phyloP scores from a whole-genome alignment of 2,888 invertebrate species.

The Drosophila lutescens region DNA sequence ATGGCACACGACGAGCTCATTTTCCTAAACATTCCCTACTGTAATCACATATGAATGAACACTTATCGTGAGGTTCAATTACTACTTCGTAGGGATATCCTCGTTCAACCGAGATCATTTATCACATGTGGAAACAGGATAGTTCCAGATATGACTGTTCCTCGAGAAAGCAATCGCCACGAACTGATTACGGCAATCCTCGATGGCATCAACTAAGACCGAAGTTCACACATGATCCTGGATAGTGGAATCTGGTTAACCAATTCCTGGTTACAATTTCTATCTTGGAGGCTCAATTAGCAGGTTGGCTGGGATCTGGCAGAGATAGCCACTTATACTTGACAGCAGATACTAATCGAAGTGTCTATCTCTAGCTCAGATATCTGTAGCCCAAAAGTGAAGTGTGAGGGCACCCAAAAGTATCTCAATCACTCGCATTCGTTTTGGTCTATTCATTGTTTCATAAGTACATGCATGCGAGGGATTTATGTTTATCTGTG shows the following conservation, averaged over 20 bases:
- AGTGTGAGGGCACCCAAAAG: slow-evolving; percentile 23
- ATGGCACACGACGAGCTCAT: slow-evolving; percentile 3
- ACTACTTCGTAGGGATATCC: not conserved
- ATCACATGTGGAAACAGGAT: slow-evolving; percentile 37
- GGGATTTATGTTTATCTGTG: slow-evolving; percentile 54
- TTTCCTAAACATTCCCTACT: not conserved
- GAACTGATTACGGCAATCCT: slow-evolving; percentile 18
- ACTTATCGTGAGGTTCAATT: slow-evolving; percentile 23
- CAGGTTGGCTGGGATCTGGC: slow-evolving; percentile 21
- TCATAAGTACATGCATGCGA: slow-evolving; percentile 14
- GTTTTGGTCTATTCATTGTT: slow-evolving; percentile 23
- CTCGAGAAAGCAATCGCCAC: slow-evolving; percentile 25
- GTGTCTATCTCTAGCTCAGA: slow-evolving; percentile 29
- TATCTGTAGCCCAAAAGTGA: slow-evolving; percentile 1
- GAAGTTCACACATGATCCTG: slow-evolving; percentile 57
- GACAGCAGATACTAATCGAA: slow-evolving; percentile 49
- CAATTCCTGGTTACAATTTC: slow-evolving; percentile 52
- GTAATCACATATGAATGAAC: slow-evolving; percentile 26
- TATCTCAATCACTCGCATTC: slow-evolving; percentile 26
- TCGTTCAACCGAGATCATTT: slow-evolving; percentile 18
- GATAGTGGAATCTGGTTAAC: slow-evolving; percentile 60
- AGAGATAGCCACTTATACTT: slow-evolving; percentile 37
- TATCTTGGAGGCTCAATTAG: slow-evolving; percentile 34
- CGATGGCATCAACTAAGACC: slow-evolving; percentile 16
- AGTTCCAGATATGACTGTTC: slow-evolving; percentile 5